Percentiles rank a stretch among this genome's conserved stretches.
phyloP scores from a whole-genome alignment of 2,888 invertebrate genomes.

The Chelonus formosanus region DNA sequence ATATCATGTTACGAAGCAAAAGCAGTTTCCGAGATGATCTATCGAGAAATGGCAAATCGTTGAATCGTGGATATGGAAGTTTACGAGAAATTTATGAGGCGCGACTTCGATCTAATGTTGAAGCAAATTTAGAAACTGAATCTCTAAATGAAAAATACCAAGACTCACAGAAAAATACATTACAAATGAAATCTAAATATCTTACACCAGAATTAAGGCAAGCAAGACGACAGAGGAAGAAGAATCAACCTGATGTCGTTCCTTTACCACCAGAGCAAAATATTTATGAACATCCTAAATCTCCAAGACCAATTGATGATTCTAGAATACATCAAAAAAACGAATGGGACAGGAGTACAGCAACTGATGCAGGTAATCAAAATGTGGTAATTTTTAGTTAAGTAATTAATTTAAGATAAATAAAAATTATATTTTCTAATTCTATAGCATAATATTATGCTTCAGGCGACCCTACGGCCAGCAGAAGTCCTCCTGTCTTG shows the following conservation, averaged over 20 bases:
- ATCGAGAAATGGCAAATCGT: constrained; percentile 57
- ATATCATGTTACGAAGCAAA: constrained; percentile 74
- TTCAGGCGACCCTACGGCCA: constrained; percentile 57
- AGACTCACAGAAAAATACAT: no score
- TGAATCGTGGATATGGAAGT: constrained; percentile 72
- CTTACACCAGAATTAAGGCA: constrained; percentile 79
- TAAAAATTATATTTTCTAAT: no score
- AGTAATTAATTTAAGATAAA: no score
- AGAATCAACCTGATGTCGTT: constrained; percentile 73
- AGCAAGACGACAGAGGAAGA: constrained; percentile 75
- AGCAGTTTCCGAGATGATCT: constrained; percentile 75
- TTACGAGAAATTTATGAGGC: constrained; percentile 80
- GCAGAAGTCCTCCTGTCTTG: constrained; percentile 62
- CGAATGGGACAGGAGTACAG: constrained; percentile 71
- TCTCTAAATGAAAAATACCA: constrained; percentile 38
- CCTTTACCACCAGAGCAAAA: constrained; percentile 72
- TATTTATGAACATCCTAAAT: constrained; percentile 72
- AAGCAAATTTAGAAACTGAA: constrained; percentile 39
- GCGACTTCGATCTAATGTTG: constrained; percentile 49
- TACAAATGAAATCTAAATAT: constrained; percentile 42
- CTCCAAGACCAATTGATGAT: constrained; percentile 66
- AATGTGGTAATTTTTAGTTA: no score
- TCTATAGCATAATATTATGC: no score
- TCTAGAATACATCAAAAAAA: constrained; percentile 67
- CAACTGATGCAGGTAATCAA: constrained; percentile 52